Conservation (phyloP, 53 echinoderm and acorn worm genomes). For the Arbacia lixula region DNA sequence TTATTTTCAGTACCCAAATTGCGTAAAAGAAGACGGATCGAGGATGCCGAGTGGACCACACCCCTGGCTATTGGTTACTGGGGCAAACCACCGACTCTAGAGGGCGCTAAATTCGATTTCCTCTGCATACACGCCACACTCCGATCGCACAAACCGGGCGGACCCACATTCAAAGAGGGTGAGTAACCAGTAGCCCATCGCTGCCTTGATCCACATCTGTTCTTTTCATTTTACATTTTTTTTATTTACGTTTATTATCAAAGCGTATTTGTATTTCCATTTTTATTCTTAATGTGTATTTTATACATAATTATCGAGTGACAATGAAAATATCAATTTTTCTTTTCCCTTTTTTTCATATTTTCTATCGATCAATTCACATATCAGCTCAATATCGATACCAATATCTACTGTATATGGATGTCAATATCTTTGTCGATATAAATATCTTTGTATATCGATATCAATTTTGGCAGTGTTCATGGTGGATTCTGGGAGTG, state of each 20-base stretch:
- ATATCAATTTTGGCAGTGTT: constrained; percentile 72
- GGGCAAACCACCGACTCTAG: constrained; percentile 88
- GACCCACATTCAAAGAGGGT: constrained; percentile 91
- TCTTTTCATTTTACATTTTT: not conserved
- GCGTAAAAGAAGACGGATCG: constrained; percentile 71
- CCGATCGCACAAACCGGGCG: constrained; percentile 77
- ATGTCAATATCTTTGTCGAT: too few relatives aligned
- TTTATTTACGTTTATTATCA: too few relatives aligned
- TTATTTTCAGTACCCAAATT: constrained; percentile 77
- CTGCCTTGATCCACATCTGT: not conserved
- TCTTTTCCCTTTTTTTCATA: not conserved
- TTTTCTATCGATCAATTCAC: too few relatives aligned
- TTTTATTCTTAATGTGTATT: too few relatives aligned
- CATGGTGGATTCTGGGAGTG: constrained; percentile 99
- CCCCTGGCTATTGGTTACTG: constrained; percentile 96
- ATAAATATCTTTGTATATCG: too few relatives aligned
- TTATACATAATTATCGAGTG: too few relatives aligned
- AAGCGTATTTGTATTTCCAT: too few relatives aligned
- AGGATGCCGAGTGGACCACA: constrained; percentile 71
- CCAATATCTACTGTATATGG: too few relatives aligned
- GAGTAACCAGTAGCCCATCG: not conserved
- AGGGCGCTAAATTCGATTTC: constrained; percentile 97
- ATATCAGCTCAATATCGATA: too few relatives aligned
- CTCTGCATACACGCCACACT: constrained; percentile 89
- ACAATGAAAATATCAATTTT: too few relatives aligned